Conservation (phyloP, 1,140 invertebrate genomes). For the Andrena cerasifolii region DNA sequence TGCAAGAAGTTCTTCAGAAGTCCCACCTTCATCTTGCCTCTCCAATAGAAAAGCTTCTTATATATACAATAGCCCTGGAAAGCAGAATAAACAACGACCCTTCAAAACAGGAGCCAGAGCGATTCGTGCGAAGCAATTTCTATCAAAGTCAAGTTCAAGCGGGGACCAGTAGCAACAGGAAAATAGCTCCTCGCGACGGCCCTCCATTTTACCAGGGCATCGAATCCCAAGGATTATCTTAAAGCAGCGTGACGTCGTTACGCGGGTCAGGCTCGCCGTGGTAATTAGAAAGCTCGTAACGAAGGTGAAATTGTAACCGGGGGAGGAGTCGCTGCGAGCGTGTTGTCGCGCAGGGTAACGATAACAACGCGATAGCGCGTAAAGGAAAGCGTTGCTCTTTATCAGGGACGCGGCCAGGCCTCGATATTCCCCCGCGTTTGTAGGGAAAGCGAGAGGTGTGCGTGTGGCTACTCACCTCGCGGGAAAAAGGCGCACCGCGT, state of each 20-base stretch:
- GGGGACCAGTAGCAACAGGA: too few relatives aligned
- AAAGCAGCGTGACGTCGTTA: too few relatives aligned
- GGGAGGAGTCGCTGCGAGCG: background rate
- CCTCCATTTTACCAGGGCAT: too few relatives aligned
- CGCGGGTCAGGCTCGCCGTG: background rate
- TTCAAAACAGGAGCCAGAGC: too few relatives aligned
- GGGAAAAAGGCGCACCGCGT: constrained; percentile 27
- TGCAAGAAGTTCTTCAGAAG: constrained; percentile 78
- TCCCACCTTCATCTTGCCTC: constrained; percentile 74
- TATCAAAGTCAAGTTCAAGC: too few relatives aligned
- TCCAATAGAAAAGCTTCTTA: background rate
- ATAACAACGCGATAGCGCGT: constrained; percentile 19
- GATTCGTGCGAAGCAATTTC: too few relatives aligned
- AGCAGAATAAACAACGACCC: too few relatives aligned
- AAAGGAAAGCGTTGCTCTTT: background rate
- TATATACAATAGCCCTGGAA: constrained; percentile 33
- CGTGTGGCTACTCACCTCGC: constrained; percentile 46
- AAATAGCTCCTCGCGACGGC: too few relatives aligned
- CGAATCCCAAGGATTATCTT: too few relatives aligned
- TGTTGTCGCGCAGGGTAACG: background rate
- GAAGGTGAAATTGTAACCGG: background rate
- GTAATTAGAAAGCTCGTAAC: background rate
- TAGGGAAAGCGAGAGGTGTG: constrained; percentile 20
- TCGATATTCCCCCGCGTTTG: background rate
- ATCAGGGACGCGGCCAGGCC: background rate